These are phyloP conservation scores for Pristionchus maxplancki DNA, from an alignment of 2,888 invertebrate genomes.

Conservation along the genomic window DNA sequence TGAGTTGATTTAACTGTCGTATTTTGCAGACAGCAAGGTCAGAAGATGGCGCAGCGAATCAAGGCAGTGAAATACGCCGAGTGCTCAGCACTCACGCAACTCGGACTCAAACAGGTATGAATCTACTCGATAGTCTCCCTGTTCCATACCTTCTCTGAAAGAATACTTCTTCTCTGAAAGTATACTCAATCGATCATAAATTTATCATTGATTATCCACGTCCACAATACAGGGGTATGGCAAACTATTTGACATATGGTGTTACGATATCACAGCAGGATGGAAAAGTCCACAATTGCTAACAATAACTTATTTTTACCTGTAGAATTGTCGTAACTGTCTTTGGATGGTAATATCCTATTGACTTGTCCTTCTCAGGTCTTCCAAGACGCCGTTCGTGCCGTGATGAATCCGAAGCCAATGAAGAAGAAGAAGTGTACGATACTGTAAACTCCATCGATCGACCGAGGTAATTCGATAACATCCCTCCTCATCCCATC, in stretches of 20 bases:
- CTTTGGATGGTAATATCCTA: too few species aligned
- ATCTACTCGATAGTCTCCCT: not conserved
- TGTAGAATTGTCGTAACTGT: too few species aligned
- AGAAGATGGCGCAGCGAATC: conserved; percentile 97
- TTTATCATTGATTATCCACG: too few species aligned
- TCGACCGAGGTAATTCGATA: not conserved
- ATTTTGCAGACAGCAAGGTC: conserved; percentile 82
- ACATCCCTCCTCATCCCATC: not conserved
- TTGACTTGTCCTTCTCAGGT: too few species aligned
- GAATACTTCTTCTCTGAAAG: too few species aligned
- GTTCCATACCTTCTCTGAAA: not conserved
- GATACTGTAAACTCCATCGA: conserved; percentile 64
- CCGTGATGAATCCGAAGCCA: conserved; percentile 96
- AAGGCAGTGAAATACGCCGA: conserved; percentile 99
- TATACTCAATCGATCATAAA: too few species aligned
- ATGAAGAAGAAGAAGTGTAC: conserved; percentile 83
- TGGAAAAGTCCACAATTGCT: too few species aligned
- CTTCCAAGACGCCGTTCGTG: conserved; percentile 98
- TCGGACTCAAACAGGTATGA: conserved; percentile 90
- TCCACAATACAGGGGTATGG: too few species aligned
- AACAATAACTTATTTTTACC: too few species aligned
- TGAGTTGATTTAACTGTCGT: conserved; percentile 81
- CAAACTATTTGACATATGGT: too few species aligned
- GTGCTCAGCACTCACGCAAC: conserved; percentile 98
- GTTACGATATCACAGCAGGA: too few species aligned